Evolutionary conservation across 2,113 vertebrate species (phyloP).

Genomic region (Meriones unguiculatus): DNA sequence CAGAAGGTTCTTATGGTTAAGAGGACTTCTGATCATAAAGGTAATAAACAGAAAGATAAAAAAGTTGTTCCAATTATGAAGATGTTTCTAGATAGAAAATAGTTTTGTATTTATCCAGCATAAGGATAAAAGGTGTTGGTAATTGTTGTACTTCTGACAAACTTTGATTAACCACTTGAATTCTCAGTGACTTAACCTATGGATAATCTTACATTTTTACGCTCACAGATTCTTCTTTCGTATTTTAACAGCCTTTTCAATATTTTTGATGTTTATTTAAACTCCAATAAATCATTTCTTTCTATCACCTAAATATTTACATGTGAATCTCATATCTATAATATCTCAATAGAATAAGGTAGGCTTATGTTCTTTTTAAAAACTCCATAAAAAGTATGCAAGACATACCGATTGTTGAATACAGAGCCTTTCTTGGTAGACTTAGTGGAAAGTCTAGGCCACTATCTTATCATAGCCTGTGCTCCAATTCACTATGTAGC

Average conservation of each 20-base stretch:
- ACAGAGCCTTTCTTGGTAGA: not conserved
- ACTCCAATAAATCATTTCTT: not conserved
- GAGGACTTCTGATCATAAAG: not conserved
- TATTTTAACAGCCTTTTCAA: not conserved
- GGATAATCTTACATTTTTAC: not conserved
- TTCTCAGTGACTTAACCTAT: not conserved
- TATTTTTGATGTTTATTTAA: not conserved
- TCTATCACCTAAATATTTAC: not conserved
- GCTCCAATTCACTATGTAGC: not conserved
- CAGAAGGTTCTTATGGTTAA: not conserved
- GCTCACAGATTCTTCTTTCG: not conserved
- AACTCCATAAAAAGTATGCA: not conserved
- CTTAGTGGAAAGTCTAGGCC: not conserved
- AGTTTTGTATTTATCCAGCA: not conserved
- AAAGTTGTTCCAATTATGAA: not conserved
- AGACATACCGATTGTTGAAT: not conserved
- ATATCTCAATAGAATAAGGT: not conserved
- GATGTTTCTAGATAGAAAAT: not conserved
- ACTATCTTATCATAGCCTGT: not conserved
- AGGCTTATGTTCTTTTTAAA: not conserved
- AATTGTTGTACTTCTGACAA: not conserved
- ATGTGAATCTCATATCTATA: not conserved
- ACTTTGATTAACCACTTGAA: not conserved
- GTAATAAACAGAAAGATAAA: not conserved
- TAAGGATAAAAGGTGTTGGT: not conserved